Evolutionary conservation across 37 sponge, comb jelly and placozoan genomes (phyloP).

Genomic region (Beroe ovata): DNA sequence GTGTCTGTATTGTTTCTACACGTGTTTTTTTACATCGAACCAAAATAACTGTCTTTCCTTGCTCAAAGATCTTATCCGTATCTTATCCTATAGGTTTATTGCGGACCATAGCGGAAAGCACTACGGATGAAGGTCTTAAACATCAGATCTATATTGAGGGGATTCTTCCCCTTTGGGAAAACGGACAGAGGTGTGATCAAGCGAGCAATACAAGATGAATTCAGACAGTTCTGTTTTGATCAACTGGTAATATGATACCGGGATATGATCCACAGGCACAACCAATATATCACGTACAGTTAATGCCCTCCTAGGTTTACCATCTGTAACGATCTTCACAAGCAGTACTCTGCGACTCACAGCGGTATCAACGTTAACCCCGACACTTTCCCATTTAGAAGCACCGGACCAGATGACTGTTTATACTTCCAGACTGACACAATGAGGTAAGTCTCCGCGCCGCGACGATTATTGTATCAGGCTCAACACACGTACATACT

Average conservation of each 20-base stretch:
- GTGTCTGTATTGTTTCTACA: too few relatives aligned
- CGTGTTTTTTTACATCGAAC: too few relatives aligned
- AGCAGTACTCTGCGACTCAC: background rate
- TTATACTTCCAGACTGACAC: slow-evolving; percentile 42
- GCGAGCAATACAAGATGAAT: too few relatives aligned
- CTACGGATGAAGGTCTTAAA: background rate
- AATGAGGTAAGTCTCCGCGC: too few relatives aligned
- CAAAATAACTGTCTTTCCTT: too few relatives aligned
- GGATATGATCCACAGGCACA: too few relatives aligned
- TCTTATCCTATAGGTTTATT: background rate
- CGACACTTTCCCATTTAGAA: slow-evolving; percentile 26
- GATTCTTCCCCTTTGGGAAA: background rate
- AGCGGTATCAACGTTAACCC: slow-evolving; percentile 24
- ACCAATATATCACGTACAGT: too few relatives aligned
- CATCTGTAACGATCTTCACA: slow-evolving; percentile 7
- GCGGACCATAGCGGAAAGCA: background rate
- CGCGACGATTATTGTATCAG: too few relatives aligned
- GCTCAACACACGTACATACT: too few relatives aligned
- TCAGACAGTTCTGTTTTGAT: too few relatives aligned
- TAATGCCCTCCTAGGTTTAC: background rate
- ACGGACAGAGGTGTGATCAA: background rate
- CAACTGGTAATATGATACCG: too few relatives aligned
- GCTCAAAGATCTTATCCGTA: too few relatives aligned
- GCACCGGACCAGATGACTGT: slow-evolving; percentile 25
- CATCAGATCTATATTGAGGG: background rate